phyloP scores from a whole-genome alignment of 2,113 vertebrate genomes.

The Riparia riparia region DNA sequence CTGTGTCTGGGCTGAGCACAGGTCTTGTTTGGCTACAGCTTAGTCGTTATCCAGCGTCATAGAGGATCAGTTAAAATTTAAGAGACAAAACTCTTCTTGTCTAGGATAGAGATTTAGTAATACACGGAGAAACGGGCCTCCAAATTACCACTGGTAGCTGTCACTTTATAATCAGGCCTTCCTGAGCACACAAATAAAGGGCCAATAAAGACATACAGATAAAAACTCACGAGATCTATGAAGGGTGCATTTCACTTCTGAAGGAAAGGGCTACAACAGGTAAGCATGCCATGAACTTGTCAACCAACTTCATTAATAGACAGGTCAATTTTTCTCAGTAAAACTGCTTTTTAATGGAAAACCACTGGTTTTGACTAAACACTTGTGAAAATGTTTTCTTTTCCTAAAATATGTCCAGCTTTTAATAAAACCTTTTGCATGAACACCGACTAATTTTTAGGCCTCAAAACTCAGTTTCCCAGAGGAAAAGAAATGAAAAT shows the following conservation, averaged over 20 bases:
- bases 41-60: rapidly evolving
- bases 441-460: background rate
- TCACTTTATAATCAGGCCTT: background rate
- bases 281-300: rapidly evolving
- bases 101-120: background rate
- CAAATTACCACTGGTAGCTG: background rate
- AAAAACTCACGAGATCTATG: background rate
- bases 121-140: background rate
- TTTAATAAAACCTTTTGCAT: background rate
- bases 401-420: background rate
- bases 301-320: background rate
- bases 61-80: background rate
- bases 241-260: background rate
- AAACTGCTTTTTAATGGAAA: background rate
- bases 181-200: background rate
- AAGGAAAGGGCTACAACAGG: background rate
- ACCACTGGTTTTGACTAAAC: background rate
- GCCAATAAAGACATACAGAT: background rate
- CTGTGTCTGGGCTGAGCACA: background rate
- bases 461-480: background rate
- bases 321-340: background rate
- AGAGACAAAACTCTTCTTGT: background rate
- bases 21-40: background rate
- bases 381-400: background rate
- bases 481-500: background rate